These are phyloP conservation scores for Odontomyia ornata DNA, from an alignment of 2,888 invertebrate species.

Conservation along the genomic window DNA sequence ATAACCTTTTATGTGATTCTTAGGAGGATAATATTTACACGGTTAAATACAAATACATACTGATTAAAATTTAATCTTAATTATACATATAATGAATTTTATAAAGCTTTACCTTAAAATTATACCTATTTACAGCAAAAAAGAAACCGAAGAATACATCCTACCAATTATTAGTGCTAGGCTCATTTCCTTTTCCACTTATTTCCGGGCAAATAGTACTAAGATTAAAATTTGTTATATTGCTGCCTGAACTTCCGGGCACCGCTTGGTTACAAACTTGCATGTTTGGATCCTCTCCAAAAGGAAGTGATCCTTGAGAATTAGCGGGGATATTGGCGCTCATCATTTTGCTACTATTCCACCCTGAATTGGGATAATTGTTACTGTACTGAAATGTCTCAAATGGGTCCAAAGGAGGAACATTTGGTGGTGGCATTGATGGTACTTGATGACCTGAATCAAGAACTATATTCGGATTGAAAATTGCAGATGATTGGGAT, in stretches of 20 bases:
- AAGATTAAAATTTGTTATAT: slow-evolving; percentile 79
- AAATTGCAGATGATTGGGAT: not conserved
- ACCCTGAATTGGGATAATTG: slow-evolving; percentile 6
- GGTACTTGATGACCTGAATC: slow-evolving; percentile 12
- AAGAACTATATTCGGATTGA: not conserved
- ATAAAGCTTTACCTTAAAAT: too few species aligned
- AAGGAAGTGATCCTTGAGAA: not conserved
- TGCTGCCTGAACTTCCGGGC: slow-evolving; percentile 46
- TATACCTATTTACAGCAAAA: not conserved
- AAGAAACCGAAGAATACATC: not conserved
- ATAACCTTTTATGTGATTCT: too few species aligned
- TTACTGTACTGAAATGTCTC: not conserved
- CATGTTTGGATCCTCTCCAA: not conserved
- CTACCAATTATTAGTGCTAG: slow-evolving; percentile 22
- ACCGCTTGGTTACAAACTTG: not conserved
- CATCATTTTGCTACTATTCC: slow-evolving; percentile 3
- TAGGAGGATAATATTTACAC: too few species aligned
- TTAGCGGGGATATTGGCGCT: not conserved
- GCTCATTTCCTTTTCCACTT: slow-evolving; percentile 67
- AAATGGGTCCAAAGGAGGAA: not conserved
- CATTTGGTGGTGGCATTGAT: not conserved
- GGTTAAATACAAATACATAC: too few species aligned
- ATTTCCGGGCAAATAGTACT: slow-evolving; percentile 88
- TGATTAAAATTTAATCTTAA: too few species aligned
- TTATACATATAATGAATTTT: too few species aligned